Evolutionary conservation across 2,113 vertebrate genomes (phyloP).

Genomic region (Poeciliopsis retropinna): DNA sequence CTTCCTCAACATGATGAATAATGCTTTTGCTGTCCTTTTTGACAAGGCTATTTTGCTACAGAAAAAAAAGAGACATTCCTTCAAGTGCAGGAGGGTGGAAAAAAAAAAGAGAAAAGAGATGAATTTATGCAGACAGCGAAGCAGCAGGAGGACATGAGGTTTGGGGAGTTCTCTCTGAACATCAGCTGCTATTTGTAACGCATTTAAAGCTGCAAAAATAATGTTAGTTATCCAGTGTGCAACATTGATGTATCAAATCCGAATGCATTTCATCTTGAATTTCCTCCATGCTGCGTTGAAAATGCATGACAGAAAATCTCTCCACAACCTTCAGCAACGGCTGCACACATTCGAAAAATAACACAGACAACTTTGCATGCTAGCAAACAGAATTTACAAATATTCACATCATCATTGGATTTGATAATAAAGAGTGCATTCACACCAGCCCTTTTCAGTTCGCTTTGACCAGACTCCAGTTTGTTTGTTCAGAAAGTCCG

Average conservation of each 20-base stretch:
- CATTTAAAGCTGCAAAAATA: slow-evolving; percentile 28
- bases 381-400: not conserved
- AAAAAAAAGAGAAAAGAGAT: slow-evolving; percentile 15
- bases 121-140: slow-evolving; percentile 14
- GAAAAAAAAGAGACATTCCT: slow-evolving; percentile 19
- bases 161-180: slow-evolving; percentile 17
- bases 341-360: not conserved
- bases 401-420: not conserved
- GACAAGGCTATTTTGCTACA: slow-evolving; percentile 5
- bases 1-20: slow-evolving; percentile 22
- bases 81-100: not conserved
- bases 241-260: slow-evolving; percentile 1
- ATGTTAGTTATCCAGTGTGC: slow-evolving; percentile 11
- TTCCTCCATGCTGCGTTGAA: not conserved
- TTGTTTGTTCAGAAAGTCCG: too few relatives aligned
- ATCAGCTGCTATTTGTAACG: slow-evolving; percentile 27
- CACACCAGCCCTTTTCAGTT: too few relatives aligned
- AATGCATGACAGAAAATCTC: not conserved
- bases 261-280: not conserved
- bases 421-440: not conserved
- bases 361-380: too few relatives aligned
- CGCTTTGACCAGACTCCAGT: too few relatives aligned
- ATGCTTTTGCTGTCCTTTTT: slow-evolving; percentile 42
- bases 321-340: not conserved
- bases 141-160: slow-evolving; percentile 24